phyloP scores from a whole-genome alignment of 2,797 vertebrate genomes.

The Ptychobarbus kaznakovi region DNA sequence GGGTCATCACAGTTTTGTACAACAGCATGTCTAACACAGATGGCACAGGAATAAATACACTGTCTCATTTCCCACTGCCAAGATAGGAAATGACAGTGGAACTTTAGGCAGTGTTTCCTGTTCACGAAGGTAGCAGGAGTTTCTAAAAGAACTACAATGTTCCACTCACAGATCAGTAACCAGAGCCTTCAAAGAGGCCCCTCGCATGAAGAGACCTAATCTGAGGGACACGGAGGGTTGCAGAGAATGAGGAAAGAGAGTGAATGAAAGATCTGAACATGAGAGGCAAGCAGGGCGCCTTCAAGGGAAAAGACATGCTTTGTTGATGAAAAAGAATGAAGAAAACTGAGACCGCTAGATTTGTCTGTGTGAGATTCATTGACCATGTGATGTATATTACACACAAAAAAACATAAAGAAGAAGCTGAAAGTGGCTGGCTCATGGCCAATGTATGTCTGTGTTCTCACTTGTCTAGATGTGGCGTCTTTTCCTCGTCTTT shows the following conservation, averaged over 20 bases:
- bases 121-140: not conserved
- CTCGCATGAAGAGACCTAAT: slow-evolving; percentile 16
- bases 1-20: not conserved
- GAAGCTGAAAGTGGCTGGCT: not conserved
- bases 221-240: not conserved
- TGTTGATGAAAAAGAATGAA: not conserved
- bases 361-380: not conserved
- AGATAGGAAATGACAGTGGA: slow-evolving; percentile 35
- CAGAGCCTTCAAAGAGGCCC: slow-evolving; percentile 49
- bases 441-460: not conserved
- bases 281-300: slow-evolving; percentile 8
- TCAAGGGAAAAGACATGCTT: not conserved
- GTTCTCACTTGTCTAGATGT: slow-evolving; percentile 76
- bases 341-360: not conserved
- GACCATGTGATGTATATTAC: not conserved
- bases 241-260: slow-evolving; percentile 37
- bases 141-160: slow-evolving; percentile 17
- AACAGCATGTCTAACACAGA: slow-evolving; percentile 18
- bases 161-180: slow-evolving; percentile 56
- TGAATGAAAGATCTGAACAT: slow-evolving; percentile 32
- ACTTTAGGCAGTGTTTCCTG: slow-evolving; percentile 31
- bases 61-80: not conserved
- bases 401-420: not conserved
- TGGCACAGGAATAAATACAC: slow-evolving; percentile 15
- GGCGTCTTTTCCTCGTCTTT: slow-evolving; percentile 66